Conservation (phyloP, 2,888 invertebrate species). For the Drosophila colorata region DNA sequence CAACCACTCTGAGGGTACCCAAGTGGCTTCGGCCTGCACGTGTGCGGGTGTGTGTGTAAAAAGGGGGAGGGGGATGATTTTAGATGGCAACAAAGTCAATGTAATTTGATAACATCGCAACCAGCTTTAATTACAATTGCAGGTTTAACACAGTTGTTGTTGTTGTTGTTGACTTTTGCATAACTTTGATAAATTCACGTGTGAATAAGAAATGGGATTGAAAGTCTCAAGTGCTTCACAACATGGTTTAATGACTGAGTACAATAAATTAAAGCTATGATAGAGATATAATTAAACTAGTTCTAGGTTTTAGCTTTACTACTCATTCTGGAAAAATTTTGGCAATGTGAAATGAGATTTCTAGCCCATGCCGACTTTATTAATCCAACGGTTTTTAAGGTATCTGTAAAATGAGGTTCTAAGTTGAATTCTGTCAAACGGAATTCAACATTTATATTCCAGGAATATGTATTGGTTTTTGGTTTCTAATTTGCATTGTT, state of each 20-base stretch:
- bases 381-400: too few relatives aligned
- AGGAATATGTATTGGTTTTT: too few relatives aligned
- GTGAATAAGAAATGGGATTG: slow-evolving; percentile 40
- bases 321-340: neutral
- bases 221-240: slow-evolving; percentile 28
- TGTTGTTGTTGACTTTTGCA: slow-evolving; percentile 57
- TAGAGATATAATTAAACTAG: neutral
- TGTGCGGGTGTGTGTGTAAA: slow-evolving; percentile 8
- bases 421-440: too few relatives aligned
- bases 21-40: slow-evolving; percentile 37
- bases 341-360: neutral
- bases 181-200: slow-evolving; percentile 53
- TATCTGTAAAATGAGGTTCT: too few relatives aligned
- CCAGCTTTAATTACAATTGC: slow-evolving; percentile 77
- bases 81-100: slow-evolving; percentile 54
- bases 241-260: neutral
- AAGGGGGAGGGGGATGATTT: slow-evolving; percentile 23
- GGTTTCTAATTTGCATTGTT: too few relatives aligned
- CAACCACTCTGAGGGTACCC: slow-evolving; percentile 28
- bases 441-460: too few relatives aligned
- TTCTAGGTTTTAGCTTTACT: neutral
- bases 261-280: neutral
- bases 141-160: slow-evolving; percentile 59
- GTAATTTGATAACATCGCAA: slow-evolving; percentile 77
- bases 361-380: too few relatives aligned